These are phyloP conservation scores for Formica aserva DNA, from an alignment of 2,888 invertebrate species.

Conservation along the genomic window DNA sequence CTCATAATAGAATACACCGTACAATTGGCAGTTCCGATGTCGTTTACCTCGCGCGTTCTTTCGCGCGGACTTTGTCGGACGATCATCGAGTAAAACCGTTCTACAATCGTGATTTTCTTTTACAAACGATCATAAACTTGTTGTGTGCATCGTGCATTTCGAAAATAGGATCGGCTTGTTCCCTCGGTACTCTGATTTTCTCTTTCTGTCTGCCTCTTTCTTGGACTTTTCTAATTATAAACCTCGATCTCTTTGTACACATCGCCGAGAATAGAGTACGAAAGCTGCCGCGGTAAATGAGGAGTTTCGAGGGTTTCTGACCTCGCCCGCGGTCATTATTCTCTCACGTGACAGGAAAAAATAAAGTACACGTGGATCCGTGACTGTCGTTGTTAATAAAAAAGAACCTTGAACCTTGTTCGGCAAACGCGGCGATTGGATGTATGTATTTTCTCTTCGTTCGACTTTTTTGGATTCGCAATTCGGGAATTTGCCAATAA, in stretches of 20 bases:
- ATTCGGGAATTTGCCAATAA: constrained; percentile 57
- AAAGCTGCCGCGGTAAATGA: constrained; percentile 29
- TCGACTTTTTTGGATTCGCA: not conserved
- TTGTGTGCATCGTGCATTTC: not conserved
- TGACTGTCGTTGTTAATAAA: not conserved
- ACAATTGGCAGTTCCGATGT: constrained; percentile 40
- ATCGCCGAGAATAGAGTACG: constrained; percentile 26
- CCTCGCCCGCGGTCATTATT: constrained; percentile 38
- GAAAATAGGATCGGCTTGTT: constrained; percentile 25
- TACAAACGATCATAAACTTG: constrained; percentile 12
- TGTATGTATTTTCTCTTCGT: not conserved
- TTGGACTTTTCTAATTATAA: constrained; percentile 41
- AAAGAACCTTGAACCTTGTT: constrained; percentile 24
- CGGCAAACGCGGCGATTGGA: not conserved
- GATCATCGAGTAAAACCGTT: not conserved
- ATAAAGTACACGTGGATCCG: not conserved
- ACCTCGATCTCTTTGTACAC: constrained; percentile 27
- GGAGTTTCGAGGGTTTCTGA: constrained; percentile 22
- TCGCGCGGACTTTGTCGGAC: not conserved
- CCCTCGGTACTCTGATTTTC: constrained; percentile 17
- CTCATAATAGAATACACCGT: constrained; percentile 42
- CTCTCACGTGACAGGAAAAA: constrained; percentile 10
- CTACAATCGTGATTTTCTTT: not conserved
- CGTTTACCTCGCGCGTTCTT: constrained; percentile 32
- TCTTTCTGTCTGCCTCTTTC: constrained; percentile 18